Conservation (phyloP, 2,888 invertebrate species). For the Pristionchus mayeri region DNA sequence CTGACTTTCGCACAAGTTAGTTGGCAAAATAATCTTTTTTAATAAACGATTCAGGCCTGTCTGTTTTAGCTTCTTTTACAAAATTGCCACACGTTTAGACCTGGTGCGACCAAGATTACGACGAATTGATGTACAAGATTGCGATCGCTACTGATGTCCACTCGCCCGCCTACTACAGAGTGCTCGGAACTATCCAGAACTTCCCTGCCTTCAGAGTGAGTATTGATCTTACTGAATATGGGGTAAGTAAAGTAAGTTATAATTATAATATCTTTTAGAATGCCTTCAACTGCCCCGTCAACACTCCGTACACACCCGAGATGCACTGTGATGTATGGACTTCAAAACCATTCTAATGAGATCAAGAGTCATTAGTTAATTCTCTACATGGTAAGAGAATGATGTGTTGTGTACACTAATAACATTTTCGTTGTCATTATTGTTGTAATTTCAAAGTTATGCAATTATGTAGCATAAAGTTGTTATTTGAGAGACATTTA, state of each 20-base stretch:
- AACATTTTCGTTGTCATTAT: no score
- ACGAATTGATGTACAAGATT: slow-evolving; percentile 10
- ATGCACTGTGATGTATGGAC: slow-evolving; percentile 65
- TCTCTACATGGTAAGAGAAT: no score
- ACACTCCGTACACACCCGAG: slow-evolving; percentile 59
- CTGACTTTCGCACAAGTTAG: slow-evolving; percentile 61
- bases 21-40: no score
- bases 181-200: slow-evolving; percentile 66
- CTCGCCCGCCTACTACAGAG: slow-evolving; percentile 66
- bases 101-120: slow-evolving; percentile 61
- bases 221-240: background rate
- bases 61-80: no score
- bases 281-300: slow-evolving; percentile 64
- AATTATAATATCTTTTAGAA: slow-evolving; percentile 37
- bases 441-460: no score
- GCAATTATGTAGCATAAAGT: no score
- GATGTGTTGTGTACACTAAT: no score
- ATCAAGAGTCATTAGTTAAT: no score
- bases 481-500: no score
- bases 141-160: slow-evolving; percentile 66
- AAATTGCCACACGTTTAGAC: no score
- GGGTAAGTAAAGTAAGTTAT: background rate
- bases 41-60: no score
- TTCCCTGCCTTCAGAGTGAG: slow-evolving; percentile 62
- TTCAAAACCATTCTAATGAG: slow-evolving; percentile 51